phyloP scores from a whole-genome alignment of 2,888 invertebrate genomes.

The Mythimna vitellina region DNA sequence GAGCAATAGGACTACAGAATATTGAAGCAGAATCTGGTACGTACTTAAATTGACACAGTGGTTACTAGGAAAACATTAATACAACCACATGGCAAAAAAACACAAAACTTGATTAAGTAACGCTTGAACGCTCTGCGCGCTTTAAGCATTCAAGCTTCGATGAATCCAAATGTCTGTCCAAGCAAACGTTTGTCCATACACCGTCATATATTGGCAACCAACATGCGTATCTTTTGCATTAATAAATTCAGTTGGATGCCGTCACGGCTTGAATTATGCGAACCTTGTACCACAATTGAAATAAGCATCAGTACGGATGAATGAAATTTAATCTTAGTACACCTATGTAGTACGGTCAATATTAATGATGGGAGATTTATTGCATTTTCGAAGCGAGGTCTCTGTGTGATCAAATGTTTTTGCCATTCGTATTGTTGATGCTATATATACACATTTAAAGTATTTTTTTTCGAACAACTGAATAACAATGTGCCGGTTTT shows the following conservation, averaged over 20 bases:
- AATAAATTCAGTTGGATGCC: constrained; percentile 69
- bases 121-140: neutral
- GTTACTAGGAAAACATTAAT: neutral
- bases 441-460: constrained; percentile 10
- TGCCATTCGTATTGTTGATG: constrained; percentile 11
- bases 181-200: constrained; percentile 40
- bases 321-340: constrained; percentile 75
- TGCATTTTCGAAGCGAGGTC: constrained; percentile 37
- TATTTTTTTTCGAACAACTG: constrained; percentile 11
- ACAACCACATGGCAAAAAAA: neutral
- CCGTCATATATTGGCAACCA: constrained; percentile 55
- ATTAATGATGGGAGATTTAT: constrained; percentile 41
- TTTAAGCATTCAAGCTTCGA: constrained; percentile 24
- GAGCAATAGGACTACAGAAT: no score
- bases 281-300: constrained; percentile 77
- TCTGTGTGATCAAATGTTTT: constrained; percentile 21
- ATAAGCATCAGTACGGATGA: constrained; percentile 68
- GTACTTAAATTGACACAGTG: no score
- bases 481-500: constrained; percentile 1
- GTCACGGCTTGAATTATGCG: constrained; percentile 74
- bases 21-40: no score
- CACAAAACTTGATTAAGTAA: neutral
- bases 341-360: constrained; percentile 42
- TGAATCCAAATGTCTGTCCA: constrained; percentile 17
- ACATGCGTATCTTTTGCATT: constrained; percentile 60